Evolutionary conservation across 2,888 invertebrate species (phyloP).

Genomic region (Cynaeus angustus): DNA sequence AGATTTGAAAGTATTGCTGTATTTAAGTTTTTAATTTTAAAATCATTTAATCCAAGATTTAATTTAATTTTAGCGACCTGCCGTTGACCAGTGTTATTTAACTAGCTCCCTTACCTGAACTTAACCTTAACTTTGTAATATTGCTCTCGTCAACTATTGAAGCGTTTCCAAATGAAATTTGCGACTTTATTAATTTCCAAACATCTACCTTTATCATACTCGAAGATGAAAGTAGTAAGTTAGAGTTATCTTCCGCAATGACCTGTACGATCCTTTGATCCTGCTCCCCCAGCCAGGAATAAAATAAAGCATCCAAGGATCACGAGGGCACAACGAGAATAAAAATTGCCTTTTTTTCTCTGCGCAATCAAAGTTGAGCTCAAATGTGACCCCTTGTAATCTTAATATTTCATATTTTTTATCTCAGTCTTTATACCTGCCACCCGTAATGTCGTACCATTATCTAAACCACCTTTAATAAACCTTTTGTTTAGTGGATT

Average conservation of each 20-base stretch:
- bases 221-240: slow-evolving; percentile 46
- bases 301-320: slow-evolving; percentile 62
- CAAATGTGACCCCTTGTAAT: slow-evolving; percentile 63
- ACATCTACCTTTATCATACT: slow-evolving; percentile 49
- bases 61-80: too few species aligned
- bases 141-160: too few species aligned
- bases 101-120: too few species aligned
- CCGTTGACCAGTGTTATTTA: too few species aligned
- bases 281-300: slow-evolving; percentile 60
- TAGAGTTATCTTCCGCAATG: slow-evolving; percentile 55
- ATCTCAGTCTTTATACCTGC: slow-evolving; percentile 28
- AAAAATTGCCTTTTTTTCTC: slow-evolving; percentile 68
- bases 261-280: slow-evolving; percentile 59
- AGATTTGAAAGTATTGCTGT: too few species aligned
- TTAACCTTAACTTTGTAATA: too few species aligned
- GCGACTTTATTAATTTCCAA: slow-evolving; percentile 52
- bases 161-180: too few species aligned
- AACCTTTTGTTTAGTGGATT: slow-evolving; percentile 14
- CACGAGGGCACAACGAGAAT: slow-evolving; percentile 64
- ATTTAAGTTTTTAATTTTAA: too few species aligned
- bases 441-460: slow-evolving; percentile 9
- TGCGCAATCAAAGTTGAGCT: slow-evolving; percentile 65
- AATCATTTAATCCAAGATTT: too few species aligned
- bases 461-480: slow-evolving; percentile 36
- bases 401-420: slow-evolving; percentile 64